A percentile compares a stretch with the other conserved stretches of the same genome.
Conservation (phyloP, 2,888 invertebrate genomes). For the Acronicta psi region DNA sequence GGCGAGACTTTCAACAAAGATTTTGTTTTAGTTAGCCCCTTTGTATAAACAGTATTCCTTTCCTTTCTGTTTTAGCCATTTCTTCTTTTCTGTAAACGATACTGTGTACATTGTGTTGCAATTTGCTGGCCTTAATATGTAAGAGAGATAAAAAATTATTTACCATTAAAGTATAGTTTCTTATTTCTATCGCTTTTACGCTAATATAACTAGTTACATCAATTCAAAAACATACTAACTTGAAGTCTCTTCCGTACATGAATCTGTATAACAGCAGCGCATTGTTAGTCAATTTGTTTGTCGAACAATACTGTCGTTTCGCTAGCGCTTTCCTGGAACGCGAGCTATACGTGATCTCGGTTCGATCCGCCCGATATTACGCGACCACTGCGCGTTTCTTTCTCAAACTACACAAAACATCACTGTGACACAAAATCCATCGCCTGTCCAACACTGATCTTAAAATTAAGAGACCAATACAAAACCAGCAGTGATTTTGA, state of each 20-base stretch:
- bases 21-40: background rate
- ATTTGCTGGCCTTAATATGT: no score
- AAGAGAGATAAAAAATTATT: background rate
- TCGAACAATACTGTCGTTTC: conserved; percentile 60
- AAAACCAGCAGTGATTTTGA: conserved; percentile 19
- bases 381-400: conserved; percentile 46
- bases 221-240: background rate
- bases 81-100: no score
- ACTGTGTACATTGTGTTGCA: no score
- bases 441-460: background rate
- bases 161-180: background rate
- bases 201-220: background rate
- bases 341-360: conserved; percentile 67
- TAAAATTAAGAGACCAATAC: background rate
- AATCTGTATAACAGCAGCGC: conserved; percentile 34
- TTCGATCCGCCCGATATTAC: conserved; percentile 65
- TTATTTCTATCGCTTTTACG: background rate
- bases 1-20: background rate
- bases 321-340: conserved; percentile 68
- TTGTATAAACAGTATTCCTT: background rate
- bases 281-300: conserved; percentile 55
- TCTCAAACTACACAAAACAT: conserved; percentile 28
- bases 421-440: conserved; percentile 17
- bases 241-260: conserved; percentile 18
- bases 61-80: background rate